phyloP scores from a whole-genome alignment of 2,113 vertebrate species.

The Hipposideros armiger region DNA sequence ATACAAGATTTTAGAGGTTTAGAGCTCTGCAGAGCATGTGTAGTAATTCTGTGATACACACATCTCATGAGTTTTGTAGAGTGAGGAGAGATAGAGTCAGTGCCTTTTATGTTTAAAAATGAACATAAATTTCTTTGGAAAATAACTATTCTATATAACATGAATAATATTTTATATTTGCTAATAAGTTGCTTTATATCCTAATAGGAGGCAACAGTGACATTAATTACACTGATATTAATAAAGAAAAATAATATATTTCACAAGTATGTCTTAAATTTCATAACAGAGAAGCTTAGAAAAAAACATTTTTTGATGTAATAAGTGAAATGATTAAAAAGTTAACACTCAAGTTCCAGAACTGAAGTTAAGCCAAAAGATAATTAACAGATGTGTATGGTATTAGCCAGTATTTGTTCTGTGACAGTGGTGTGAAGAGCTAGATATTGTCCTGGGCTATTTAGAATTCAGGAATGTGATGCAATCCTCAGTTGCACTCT shows the following conservation, averaged over 20 bases:
- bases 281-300: not conserved
- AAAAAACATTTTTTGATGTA: not conserved
- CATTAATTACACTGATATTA: not conserved
- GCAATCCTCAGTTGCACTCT: not conserved
- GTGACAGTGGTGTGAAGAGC: not conserved
- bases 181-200: not conserved
- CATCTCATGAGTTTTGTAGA: not conserved
- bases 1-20: not conserved
- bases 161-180: not conserved
- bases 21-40: not conserved
- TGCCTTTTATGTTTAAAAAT: not conserved
- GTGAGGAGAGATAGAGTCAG: not conserved
- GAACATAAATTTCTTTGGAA: not conserved
- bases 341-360: slow-evolving; percentile 6
- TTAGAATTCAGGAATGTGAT: not conserved
- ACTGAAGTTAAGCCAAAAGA: not conserved
- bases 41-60: not conserved
- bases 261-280: slow-evolving; percentile 31
- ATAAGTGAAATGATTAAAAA: slow-evolving; percentile 14
- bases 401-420: not conserved
- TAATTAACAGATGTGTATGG: not conserved
- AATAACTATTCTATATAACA: not conserved
- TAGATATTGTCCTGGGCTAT: not conserved
- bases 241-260: not conserved
- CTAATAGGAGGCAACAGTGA: slow-evolving; percentile 1